A percentile compares a stretch with the other conserved stretches of the same genome.
These are phyloP conservation scores for Melikaiella ostensackeni DNA, from an alignment of 2,888 invertebrate species.

Conservation along the genomic window DNA sequence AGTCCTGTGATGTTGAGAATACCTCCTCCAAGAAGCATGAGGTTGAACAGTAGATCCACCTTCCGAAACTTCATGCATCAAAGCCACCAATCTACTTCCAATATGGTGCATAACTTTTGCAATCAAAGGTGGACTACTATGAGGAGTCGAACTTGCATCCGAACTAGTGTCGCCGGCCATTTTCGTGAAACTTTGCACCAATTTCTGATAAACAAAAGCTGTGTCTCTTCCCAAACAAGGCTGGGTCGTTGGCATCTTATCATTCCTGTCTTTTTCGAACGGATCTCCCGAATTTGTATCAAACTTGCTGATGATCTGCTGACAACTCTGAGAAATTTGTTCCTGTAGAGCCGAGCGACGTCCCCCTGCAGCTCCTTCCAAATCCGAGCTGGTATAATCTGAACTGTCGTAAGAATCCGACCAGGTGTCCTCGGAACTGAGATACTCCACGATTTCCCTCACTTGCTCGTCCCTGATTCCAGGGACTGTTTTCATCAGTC, in stretches of 20 bases:
- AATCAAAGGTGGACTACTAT: slow-evolving; percentile 89
- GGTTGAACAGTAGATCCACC: slow-evolving; percentile 78
- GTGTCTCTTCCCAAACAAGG: slow-evolving; percentile 83
- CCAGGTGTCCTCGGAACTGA: slow-evolving; percentile 95
- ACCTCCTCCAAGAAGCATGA: slow-evolving; percentile 81
- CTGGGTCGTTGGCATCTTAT: slow-evolving; percentile 71
- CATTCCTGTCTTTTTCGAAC: slow-evolving; percentile 51
- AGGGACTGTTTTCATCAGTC: slow-evolving; percentile 95
- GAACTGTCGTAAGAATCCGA: slow-evolving; percentile 96
- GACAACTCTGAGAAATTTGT: slow-evolving; percentile 92
- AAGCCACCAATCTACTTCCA: slow-evolving; percentile 89
- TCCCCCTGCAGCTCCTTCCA: slow-evolving; percentile 83
- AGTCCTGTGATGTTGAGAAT: slow-evolving; percentile 80
- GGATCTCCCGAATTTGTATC: slow-evolving; percentile 77
- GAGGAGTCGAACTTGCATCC: slow-evolving; percentile 80
- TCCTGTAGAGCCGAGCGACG: slow-evolving; percentile 86
- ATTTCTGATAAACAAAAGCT: slow-evolving; percentile 90
- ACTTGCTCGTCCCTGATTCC: slow-evolving; percentile 94
- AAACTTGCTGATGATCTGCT: slow-evolving; percentile 92
- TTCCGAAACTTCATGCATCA: slow-evolving; percentile 95
- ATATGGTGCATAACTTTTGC: slow-evolving; percentile 96
- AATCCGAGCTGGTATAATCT: slow-evolving; percentile 93
- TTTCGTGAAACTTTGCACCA: slow-evolving; percentile 90
- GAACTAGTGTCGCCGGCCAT: slow-evolving; percentile 82
- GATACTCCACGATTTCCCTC: slow-evolving; percentile 93